Conservation (phyloP, 2,888 invertebrate genomes). For the Xylota segnis region DNA sequence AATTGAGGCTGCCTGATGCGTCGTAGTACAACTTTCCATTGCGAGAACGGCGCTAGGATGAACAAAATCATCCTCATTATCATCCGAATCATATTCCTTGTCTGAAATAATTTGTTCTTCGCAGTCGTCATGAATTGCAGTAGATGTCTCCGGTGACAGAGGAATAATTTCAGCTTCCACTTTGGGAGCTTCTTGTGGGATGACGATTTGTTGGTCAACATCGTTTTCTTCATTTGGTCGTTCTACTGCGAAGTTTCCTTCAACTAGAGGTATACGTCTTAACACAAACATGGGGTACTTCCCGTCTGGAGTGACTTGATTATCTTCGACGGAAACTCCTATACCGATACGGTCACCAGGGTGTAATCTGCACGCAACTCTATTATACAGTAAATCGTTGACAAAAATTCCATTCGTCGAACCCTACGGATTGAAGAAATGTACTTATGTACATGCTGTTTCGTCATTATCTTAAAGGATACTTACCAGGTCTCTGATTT, state of each 20-base stretch:
- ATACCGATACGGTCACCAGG: conserved; percentile 79
- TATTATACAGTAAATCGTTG: conserved; percentile 73
- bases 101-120: conserved; percentile 11
- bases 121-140: background rate
- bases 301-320: conserved; percentile 22
- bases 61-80: conserved; percentile 37
- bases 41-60: conserved; percentile 22
- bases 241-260: too few relatives aligned
- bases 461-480: background rate
- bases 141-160: background rate
- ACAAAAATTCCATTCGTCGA: conserved; percentile 82
- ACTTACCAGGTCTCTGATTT: conserved; percentile 80
- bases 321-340: conserved; percentile 77
- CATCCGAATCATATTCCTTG: conserved; percentile 30
- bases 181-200: background rate
- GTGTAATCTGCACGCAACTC: background rate
- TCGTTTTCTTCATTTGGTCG: background rate
- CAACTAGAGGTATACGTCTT: conserved; percentile 70
- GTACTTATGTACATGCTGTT: conserved; percentile 24
- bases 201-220: background rate
- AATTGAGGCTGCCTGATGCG: background rate
- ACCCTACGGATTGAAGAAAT: conserved; percentile 74
- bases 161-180: background rate
- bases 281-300: conserved; percentile 79
- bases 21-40: background rate